These are phyloP conservation scores for Eristalinus sepulchralis DNA, from an alignment of 2,888 invertebrate genomes.

Conservation along the genomic window DNA sequence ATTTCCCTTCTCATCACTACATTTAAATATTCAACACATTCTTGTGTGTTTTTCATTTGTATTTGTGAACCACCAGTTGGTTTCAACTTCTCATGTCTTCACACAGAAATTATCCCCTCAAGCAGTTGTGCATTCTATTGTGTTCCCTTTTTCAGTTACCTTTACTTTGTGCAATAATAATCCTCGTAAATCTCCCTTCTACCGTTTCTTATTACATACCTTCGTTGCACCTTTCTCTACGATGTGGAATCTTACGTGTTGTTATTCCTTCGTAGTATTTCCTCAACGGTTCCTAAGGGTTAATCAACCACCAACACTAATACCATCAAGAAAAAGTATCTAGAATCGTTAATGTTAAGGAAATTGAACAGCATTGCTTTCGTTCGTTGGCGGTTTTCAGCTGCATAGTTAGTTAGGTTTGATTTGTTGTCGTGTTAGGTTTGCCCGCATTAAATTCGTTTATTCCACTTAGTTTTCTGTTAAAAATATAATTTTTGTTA, in stretches of 20 bases:
- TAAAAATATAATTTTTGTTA: conserved; percentile 2
- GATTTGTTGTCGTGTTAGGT: conserved; percentile 63
- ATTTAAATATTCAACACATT: conserved; percentile 31
- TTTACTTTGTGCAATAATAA: conserved; percentile 39
- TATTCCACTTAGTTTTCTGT: conserved; percentile 19
- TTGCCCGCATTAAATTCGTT: conserved; percentile 46
- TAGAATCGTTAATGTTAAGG: not conserved
- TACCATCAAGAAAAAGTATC: conserved; percentile 11
- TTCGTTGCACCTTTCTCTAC: conserved; percentile 51
- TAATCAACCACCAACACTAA: conserved; percentile 31
- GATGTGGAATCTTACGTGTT: conserved; percentile 22
- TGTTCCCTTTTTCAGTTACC: conserved; percentile 44
- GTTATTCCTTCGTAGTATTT: conserved; percentile 29
- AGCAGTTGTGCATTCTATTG: conserved; percentile 12
- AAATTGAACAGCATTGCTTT: not conserved
- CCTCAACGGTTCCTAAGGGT: conserved; percentile 7
- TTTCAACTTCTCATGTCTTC: conserved; percentile 2
- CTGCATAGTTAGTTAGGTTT: conserved; percentile 60
- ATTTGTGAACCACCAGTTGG: conserved; percentile 63
- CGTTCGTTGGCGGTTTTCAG: conserved; percentile 18
- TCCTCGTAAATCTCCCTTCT: conserved; percentile 56
- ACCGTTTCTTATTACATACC: conserved; percentile 48
- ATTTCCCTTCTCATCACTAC: conserved; percentile 27
- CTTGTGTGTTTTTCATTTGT: conserved; percentile 15
- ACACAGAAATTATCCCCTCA: conserved; percentile 39